A percentile compares a stretch with the other conserved stretches of the same genome.
phyloP scores from a whole-genome alignment of 2,113 vertebrate genomes.

The Tringa solitaria region DNA sequence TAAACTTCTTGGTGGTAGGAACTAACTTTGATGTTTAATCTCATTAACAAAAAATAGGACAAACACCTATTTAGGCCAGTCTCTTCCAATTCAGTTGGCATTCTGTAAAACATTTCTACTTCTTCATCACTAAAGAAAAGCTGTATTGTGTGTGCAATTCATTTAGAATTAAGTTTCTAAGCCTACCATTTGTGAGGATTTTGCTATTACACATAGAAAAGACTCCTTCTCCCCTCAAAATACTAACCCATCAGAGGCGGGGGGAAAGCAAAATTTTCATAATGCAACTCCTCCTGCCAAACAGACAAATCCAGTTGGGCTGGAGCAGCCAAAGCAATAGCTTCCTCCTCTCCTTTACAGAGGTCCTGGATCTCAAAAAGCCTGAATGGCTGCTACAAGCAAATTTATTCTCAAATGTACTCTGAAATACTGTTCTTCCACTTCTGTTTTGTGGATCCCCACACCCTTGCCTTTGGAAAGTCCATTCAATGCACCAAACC shows the following conservation, averaged over 20 bases:
- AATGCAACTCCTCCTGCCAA: neutral
- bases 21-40: conserved; percentile 65
- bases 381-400: neutral
- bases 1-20: neutral
- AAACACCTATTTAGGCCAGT: conserved; percentile 36
- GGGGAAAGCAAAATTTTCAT: neutral
- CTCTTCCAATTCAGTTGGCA: conserved; percentile 15
- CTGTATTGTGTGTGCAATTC: neutral
- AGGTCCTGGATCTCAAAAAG: neutral
- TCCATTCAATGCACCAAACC: neutral
- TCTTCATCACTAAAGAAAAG: neutral
- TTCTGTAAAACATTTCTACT: neutral
- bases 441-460: neutral
- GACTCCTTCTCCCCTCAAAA: neutral
- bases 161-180: conserved; percentile 27
- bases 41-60: conserved; percentile 35
- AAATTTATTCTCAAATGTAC: neutral
- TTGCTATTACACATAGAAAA: neutral
- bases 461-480: neutral
- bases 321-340: neutral
- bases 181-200: neutral
- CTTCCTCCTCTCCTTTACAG: neutral
- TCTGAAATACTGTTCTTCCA: neutral
- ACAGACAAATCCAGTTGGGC: neutral
- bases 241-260: neutral